These are phyloP conservation scores for Pangasius djambal DNA, from an alignment of 2,797 vertebrate genomes.

Conservation along the genomic window DNA sequence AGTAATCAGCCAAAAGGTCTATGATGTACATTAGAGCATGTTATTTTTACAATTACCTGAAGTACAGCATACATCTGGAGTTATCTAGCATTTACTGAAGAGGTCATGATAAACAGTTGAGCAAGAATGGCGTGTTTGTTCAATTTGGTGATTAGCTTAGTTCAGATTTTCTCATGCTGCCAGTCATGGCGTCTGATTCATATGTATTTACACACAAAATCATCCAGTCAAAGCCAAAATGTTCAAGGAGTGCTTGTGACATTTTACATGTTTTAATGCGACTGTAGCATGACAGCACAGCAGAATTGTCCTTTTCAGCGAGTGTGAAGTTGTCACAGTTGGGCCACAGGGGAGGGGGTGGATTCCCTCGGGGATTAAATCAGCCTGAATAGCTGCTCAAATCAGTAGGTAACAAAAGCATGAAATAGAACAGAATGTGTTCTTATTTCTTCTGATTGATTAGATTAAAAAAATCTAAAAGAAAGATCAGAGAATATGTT, in stretches of 20 bases:
- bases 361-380: conserved; percentile 52
- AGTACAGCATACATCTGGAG: neutral
- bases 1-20: neutral
- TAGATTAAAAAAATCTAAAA: neutral
- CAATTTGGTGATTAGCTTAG: conserved; percentile 23
- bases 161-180: neutral
- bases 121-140: conserved; percentile 28
- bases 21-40: neutral
- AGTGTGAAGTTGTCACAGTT: conserved; percentile 42
- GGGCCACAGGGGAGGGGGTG: conserved; percentile 33
- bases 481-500: neutral
- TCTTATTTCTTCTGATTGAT: conserved; percentile 26
- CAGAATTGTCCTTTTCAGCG: conserved; percentile 31
- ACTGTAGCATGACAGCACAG: conserved; percentile 32
- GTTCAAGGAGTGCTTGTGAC: conserved; percentile 12
- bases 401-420: conserved; percentile 41
- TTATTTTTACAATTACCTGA: neutral
- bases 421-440: conserved; percentile 45
- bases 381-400: conserved; percentile 49
- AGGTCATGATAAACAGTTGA: conserved; percentile 7
- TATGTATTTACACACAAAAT: neutral
- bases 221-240: conserved; percentile 18
- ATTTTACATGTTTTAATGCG: conserved; percentile 25
- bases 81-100: conserved; percentile 1
- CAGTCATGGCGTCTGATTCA: neutral